Base-by-base conservation (phyloP, 2,797 vertebrate genomes). In the Mus spretus region DNA sequence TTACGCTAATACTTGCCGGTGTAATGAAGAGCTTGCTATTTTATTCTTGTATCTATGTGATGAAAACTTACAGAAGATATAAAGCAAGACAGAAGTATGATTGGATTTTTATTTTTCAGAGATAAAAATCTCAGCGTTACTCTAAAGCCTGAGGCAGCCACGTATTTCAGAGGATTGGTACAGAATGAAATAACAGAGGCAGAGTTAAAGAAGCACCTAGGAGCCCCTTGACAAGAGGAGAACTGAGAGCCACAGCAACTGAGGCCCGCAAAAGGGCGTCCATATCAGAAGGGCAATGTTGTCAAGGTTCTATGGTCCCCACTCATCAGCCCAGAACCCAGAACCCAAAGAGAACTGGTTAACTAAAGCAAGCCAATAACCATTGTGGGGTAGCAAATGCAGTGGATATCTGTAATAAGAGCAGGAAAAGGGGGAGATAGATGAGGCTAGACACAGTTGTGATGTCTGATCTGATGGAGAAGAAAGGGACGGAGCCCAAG, bases 81-180 rank as follows among this genome's bases (percentile, higher is more conserved):
- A 20, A 84, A 91, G 61, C 55, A 59, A 96, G 50, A 55, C 53
- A 34, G 40, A 95, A 74, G 77, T 79, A 55, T 20, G 50, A 87
- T 11, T 40, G 74, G 44, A 93, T 65, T 96, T 94, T 31, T 44
- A 34, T 65, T 70, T 97, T 92, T 95, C 44, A 88, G 63, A 95
- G 47, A 94, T 94, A 87, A 96, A 97, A 87, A 88, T 96, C 31
- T 93, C 70, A 37, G 40, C 72, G 53, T 90, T 84, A 81, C 31
- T 55, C 59, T 59, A 28, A 90, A 85, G 61, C n/a, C 59, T 31
- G 77, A n/a, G 75, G 28, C 89, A 83, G 70, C 44, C 77, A 83
- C 1, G 28, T 57, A 10, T 78, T 97, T 96, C 61, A 85, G 87
- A 87, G 63, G 93, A 57, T 61, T 61, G n/a, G 34, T 61, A 24